phyloP scores from a whole-genome alignment of 2,113 vertebrate species.

The Romanogobio albipinnatus region DNA sequence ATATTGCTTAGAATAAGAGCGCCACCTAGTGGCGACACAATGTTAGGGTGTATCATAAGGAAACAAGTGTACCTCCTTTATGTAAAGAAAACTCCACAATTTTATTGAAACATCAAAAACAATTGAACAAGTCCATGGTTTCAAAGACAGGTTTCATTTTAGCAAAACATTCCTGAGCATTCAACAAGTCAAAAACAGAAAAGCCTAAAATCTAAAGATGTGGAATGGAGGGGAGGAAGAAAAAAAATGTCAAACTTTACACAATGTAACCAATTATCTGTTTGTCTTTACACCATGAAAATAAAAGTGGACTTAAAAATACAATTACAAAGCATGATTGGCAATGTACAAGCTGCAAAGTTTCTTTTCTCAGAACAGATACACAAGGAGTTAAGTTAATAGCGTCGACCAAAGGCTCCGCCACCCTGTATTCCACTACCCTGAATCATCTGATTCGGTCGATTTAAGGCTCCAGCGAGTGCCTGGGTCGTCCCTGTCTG shows the following conservation, averaged over 20 bases:
- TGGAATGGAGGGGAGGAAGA: conserved; percentile 33
- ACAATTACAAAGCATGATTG: conserved; percentile 56
- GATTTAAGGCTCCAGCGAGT: conserved; percentile 74
- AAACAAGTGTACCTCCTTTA: neutral
- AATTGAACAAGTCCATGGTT: neutral
- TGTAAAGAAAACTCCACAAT: conserved; percentile 42
- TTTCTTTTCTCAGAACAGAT: conserved; percentile 27
- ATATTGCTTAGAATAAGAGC: neutral
- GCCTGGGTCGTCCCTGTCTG: conserved; percentile 80
- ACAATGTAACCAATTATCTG: conserved; percentile 37
- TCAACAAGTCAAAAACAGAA: conserved; percentile 54
- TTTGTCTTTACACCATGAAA: conserved; percentile 15
- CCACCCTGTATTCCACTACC: conserved; percentile 76
- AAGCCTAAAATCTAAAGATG: conserved; percentile 49
- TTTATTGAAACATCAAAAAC: conserved; percentile 36
- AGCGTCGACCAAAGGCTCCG: conserved; percentile 79
- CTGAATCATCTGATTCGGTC: conserved; percentile 78
- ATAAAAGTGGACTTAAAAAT: conserved; percentile 47
- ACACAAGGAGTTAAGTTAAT: conserved; percentile 61
- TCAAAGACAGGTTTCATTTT: conserved; percentile 4
- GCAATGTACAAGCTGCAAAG: conserved; percentile 62
- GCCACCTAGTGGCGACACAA: conserved; percentile 1
- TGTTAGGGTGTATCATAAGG: neutral
- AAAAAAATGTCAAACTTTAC: conserved; percentile 38
- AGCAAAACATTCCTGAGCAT: conserved; percentile 56